Conservation (phyloP, 2,888 invertebrate species). For the Scaptodrosophila latifasciaeformis region DNA sequence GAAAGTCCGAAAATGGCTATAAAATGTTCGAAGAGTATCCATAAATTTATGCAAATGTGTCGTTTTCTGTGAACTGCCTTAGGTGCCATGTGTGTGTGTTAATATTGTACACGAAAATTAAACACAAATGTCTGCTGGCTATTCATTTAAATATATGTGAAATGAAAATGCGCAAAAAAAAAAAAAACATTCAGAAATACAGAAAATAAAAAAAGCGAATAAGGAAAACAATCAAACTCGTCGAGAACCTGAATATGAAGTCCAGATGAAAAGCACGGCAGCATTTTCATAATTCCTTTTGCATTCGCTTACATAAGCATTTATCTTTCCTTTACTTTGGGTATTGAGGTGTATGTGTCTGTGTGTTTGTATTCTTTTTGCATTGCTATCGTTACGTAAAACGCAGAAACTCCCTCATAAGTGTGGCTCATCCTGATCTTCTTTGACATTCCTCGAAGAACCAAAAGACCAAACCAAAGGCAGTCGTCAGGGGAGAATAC, state of each 20-base stretch:
- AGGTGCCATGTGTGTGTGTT: constrained; percentile 32
- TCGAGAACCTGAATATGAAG: background rate
- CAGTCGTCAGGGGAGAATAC: constrained; percentile 1
- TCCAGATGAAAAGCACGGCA: constrained; percentile 12
- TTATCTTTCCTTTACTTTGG: constrained; percentile 19
- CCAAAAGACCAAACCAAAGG: too few species aligned
- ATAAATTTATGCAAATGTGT: too few species aligned
- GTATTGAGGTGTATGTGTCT: background rate
- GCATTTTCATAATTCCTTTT: constrained; percentile 34
- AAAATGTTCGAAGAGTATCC: too few species aligned
- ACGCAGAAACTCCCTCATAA: background rate
- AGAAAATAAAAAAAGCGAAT: background rate
- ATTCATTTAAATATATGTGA: constrained; percentile 60
- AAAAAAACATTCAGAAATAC: constrained; percentile 23
- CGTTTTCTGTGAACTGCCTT: background rate
- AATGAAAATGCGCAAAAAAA: constrained; percentile 5
- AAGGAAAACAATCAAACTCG: background rate
- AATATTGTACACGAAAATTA: constrained; percentile 55
- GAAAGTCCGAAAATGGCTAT: too few species aligned
- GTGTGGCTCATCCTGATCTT: too few species aligned
- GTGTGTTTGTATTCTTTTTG: background rate
- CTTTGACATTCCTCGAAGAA: too few species aligned
- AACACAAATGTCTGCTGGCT: constrained; percentile 60
- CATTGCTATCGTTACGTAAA: background rate
- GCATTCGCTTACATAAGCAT: constrained; percentile 51